Evolutionary conservation across 2,113 vertebrate species (phyloP).

Genomic region (Cyanoderma ruficeps): DNA sequence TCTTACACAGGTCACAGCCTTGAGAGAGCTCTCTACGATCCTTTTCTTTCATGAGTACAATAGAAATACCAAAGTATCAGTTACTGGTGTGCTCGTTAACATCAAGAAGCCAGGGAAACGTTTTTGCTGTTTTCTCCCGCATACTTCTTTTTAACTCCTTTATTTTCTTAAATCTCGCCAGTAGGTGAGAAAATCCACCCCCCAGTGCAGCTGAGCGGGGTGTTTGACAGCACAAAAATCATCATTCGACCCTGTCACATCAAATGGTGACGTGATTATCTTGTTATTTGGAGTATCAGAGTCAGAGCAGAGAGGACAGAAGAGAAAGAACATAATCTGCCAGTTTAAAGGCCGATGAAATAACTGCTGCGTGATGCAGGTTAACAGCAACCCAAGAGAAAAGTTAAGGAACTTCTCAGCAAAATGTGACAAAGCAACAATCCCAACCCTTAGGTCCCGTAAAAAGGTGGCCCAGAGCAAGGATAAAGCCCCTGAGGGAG

Average conservation of each 20-base stretch:
- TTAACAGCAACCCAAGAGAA: neutral
- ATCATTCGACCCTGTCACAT: neutral
- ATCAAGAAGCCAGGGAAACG: neutral
- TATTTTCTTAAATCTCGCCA: neutral
- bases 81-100: neutral
- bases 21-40: neutral
- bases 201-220: neutral
- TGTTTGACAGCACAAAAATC: neutral
- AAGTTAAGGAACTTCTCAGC: neutral
- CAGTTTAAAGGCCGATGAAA: neutral
- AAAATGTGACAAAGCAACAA: neutral
- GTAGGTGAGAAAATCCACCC: neutral
- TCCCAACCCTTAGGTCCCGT: too few species aligned
- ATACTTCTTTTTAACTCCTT: neutral
- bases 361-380: neutral
- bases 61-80: neutral
- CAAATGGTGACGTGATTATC: fast-evolving
- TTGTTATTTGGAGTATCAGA: neutral
- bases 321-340: neutral
- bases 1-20: neutral
- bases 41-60: neutral
- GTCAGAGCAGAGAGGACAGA: neutral
- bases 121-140: neutral
- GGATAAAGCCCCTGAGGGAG: neutral
- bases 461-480: neutral